Evolutionary conservation across 2,113 vertebrate genomes (phyloP).

Genomic region (Shinisaurus crocodilurus): DNA sequence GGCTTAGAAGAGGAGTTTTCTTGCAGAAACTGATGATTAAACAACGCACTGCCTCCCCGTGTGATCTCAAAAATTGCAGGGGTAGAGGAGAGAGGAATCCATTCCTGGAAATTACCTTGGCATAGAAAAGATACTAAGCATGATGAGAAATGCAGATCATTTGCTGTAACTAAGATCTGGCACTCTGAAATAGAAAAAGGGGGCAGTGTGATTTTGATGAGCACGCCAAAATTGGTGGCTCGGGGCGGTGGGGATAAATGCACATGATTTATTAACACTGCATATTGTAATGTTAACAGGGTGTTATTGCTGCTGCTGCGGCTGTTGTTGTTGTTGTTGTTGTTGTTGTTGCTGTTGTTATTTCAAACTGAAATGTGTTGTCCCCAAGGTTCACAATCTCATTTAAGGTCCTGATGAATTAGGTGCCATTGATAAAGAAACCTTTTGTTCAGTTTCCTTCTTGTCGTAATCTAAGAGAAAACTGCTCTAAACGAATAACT

Average conservation of each 20-base stretch:
- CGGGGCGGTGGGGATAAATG: background rate
- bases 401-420: background rate
- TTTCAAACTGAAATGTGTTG: background rate
- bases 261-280: background rate
- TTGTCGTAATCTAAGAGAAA: background rate
- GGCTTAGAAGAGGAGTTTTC: background rate
- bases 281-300: background rate
- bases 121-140: background rate
- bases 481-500: background rate
- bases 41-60: background rate
- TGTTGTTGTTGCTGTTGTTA: too few relatives aligned
- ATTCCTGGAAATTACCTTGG: conserved; percentile 23
- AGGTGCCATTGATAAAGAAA: background rate
- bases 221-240: background rate
- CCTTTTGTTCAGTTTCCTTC: background rate
- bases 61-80: background rate
- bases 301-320: too few relatives aligned
- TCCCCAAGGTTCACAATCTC: background rate
- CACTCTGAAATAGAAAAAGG: background rate
- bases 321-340: too few relatives aligned
- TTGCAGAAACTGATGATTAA: background rate
- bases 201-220: background rate
- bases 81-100: background rate
- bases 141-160: conserved; percentile 14
- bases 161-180: background rate